phyloP scores from a whole-genome alignment of 1,140 invertebrate species.

The Cylas formicarius region DNA sequence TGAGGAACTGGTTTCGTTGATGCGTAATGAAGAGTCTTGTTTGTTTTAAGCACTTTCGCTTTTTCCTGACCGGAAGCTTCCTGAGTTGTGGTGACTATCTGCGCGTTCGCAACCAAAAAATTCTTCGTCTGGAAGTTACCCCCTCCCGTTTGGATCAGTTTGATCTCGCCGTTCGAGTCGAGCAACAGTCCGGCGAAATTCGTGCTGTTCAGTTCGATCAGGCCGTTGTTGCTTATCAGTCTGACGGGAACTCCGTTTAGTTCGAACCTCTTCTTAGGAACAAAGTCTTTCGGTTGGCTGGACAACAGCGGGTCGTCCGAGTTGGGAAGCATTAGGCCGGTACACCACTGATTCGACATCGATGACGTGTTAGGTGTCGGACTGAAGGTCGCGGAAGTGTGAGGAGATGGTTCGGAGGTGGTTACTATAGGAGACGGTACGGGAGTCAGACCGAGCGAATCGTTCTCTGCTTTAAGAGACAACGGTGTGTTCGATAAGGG shows the following conservation, averaged over 20 bases:
- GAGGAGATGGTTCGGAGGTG: conserved; percentile 47
- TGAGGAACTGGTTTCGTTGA: conserved; percentile 31
- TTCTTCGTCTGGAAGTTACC: conserved; percentile 41
- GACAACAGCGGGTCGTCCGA: conserved; percentile 76
- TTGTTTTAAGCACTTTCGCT: conserved; percentile 35
- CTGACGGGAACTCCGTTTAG: conserved; percentile 51
- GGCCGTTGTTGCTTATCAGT: conserved; percentile 55
- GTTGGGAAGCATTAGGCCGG: conserved; percentile 72
- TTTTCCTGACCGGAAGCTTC: conserved; percentile 28
- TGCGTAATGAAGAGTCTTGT: conserved; percentile 27
- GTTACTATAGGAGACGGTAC: conserved; percentile 51
- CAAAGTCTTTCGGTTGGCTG: conserved; percentile 72
- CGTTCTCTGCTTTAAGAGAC: conserved; percentile 44
- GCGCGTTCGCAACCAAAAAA: conserved; percentile 47
- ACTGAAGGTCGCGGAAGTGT: conserved; percentile 45
- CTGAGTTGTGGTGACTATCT: conserved; percentile 33
- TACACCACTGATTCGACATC: conserved; percentile 14
- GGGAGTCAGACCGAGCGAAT: conserved; percentile 46
- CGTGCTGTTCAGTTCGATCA: conserved; percentile 50
- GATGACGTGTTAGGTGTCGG: conserved; percentile 31
- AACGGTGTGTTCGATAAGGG: conserved; percentile 57
- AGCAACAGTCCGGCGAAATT: conserved; percentile 55
- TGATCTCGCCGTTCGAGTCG: conserved; percentile 58
- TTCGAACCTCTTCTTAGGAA: conserved; percentile 54
- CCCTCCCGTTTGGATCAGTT: conserved; percentile 49